Percentiles rank a stretch among this genome's conserved stretches.
Conservation (phyloP, 2,888 invertebrate species). For the Clanis bilineata region DNA sequence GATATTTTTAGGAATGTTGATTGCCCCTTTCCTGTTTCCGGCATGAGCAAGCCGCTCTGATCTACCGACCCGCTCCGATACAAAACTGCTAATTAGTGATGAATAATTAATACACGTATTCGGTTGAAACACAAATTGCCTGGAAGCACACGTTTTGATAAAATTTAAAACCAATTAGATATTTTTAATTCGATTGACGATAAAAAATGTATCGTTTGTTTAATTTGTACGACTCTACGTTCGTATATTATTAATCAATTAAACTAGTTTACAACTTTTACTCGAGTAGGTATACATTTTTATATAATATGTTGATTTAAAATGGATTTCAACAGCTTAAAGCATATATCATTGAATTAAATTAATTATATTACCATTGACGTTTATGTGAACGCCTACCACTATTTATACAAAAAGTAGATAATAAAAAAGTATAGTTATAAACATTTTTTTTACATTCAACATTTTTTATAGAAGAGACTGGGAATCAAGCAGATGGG, state of each 20-base stretch:
- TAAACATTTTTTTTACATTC: no score
- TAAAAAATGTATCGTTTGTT: constrained; percentile 14
- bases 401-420: no score
- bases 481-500: no score
- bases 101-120: constrained; percentile 66
- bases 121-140: constrained; percentile 53
- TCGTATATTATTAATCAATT: background rate
- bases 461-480: no score
- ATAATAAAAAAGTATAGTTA: no score
- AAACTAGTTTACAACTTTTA: constrained; percentile 8
- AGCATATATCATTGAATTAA: background rate
- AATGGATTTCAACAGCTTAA: background rate
- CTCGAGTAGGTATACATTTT: background rate
- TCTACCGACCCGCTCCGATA: constrained; percentile 60
- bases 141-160: constrained; percentile 27
- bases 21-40: constrained; percentile 80
- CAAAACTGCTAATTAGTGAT: constrained; percentile 72
- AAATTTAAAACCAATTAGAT: constrained; percentile 14
- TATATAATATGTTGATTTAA: background rate
- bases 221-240: background rate
- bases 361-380: background rate
- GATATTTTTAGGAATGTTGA: constrained; percentile 82
- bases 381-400: background rate
- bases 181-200: constrained; percentile 11
- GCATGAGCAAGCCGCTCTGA: constrained; percentile 60